These are phyloP conservation scores for Helicorthomorpha holstii DNA, from an alignment of 1,140 invertebrate genomes.

Conservation along the genomic window DNA sequence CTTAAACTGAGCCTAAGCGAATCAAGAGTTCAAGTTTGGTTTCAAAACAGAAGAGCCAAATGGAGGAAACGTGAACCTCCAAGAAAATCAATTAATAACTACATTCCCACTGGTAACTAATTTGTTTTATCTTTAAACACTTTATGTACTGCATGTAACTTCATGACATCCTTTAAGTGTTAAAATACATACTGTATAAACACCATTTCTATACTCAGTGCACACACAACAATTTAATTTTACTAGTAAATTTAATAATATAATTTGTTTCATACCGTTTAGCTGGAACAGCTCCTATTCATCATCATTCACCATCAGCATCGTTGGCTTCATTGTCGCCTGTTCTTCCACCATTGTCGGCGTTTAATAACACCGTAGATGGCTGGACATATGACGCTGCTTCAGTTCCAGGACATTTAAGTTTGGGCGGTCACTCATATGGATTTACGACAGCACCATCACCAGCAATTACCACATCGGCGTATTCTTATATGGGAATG, in stretches of 20 bases:
- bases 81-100: conserved; percentile 73
- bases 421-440: background rate
- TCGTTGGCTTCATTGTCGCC: conserved; percentile 2
- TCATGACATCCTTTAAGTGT: too few relatives aligned
- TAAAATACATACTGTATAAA: too few relatives aligned
- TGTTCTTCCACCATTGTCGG: background rate
- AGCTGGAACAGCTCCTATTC: background rate
- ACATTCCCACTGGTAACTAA: conserved; percentile 20
- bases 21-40: conserved; percentile 85
- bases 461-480: too few relatives aligned
- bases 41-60: conserved; percentile 88
- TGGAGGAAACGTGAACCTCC: conserved; percentile 97
- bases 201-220: background rate
- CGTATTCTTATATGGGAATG: conserved; percentile 6
- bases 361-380: conserved; percentile 4
- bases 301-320: background rate
- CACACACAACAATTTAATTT: background rate
- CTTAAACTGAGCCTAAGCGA: conserved; percentile 76
- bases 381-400: conserved; percentile 1
- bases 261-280: background rate
- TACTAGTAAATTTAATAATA: too few relatives aligned
- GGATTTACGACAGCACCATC: conserved; percentile 3
- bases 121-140: background rate
- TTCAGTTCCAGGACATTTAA: background rate
- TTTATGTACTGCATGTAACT: background rate